phyloP scores from a whole-genome alignment of 2,797 vertebrate genomes.

The Oreortyx pictus region DNA sequence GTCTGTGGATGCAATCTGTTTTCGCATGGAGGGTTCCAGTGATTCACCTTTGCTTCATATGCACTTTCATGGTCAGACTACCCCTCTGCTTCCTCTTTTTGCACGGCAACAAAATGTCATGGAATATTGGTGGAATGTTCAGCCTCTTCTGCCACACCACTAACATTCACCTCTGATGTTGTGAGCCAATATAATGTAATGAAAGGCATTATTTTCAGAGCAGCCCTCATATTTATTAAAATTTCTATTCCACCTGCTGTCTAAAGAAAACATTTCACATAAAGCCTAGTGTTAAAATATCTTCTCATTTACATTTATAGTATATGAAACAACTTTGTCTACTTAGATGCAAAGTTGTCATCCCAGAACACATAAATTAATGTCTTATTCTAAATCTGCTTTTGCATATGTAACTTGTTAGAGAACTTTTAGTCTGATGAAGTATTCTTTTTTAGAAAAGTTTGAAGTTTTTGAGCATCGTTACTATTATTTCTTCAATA shows the following conservation, averaged over 20 bases:
- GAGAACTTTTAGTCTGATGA: not conserved
- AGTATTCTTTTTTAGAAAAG: not conserved
- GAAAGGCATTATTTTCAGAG: no score
- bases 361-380: not conserved
- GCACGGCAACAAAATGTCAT: no score
- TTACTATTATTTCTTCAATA: not conserved
- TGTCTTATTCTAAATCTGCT: not conserved
- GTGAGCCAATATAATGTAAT: no score
- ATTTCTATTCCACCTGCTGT: not conserved
- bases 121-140: no score
- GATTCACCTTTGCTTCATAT: no score
- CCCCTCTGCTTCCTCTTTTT: no score
- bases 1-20: no score
- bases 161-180: no score
- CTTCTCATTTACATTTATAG: not conserved
- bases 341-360: not conserved
- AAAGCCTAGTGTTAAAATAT: not conserved
- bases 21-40: no score
- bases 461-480: not conserved
- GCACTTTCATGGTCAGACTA: no score
- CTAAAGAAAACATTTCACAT: not conserved
- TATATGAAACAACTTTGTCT: not conserved
- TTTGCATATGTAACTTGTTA: not conserved
- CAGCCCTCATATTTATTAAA: not conserved
- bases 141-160: no score